phyloP scores from a whole-genome alignment of 2,797 vertebrate species.

The Manis pentadactyla region DNA sequence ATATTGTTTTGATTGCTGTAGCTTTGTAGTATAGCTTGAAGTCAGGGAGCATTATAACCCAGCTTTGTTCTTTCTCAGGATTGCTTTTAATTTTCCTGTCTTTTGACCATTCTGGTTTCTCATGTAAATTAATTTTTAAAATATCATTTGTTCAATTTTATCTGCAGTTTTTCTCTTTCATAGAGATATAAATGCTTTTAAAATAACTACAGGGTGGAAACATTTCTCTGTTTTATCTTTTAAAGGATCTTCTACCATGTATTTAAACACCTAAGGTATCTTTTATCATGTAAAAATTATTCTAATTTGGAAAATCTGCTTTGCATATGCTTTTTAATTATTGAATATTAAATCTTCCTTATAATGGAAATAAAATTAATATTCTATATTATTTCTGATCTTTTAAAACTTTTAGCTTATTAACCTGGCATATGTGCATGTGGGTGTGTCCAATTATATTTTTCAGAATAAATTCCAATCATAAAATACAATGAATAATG shows the following conservation, averaged over 20 bases:
- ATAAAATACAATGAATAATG: neutral
- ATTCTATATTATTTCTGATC: neutral
- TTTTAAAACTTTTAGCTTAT: neutral
- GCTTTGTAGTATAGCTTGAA: no score
- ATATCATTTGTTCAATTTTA: neutral
- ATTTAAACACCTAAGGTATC: neutral
- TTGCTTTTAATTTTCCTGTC: neutral
- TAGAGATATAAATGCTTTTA: neutral
- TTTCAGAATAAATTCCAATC: neutral
- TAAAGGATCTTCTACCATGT: neutral
- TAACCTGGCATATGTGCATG: neutral
- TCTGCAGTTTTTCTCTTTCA: neutral
- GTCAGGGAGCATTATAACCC: no score
- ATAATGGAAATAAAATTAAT: neutral
- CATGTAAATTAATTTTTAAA: neutral
- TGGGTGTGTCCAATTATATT: neutral
- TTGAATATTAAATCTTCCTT: neutral
- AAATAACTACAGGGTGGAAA: neutral
- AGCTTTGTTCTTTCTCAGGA: no score
- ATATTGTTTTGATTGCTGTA: no score
- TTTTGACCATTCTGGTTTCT: neutral
- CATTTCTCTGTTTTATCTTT: neutral
- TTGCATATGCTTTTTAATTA: neutral
- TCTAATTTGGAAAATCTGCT: neutral
- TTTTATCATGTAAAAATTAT: neutral